Base-by-base conservation (phyloP, 2,113 vertebrate species). In the Galbula dea region DNA sequence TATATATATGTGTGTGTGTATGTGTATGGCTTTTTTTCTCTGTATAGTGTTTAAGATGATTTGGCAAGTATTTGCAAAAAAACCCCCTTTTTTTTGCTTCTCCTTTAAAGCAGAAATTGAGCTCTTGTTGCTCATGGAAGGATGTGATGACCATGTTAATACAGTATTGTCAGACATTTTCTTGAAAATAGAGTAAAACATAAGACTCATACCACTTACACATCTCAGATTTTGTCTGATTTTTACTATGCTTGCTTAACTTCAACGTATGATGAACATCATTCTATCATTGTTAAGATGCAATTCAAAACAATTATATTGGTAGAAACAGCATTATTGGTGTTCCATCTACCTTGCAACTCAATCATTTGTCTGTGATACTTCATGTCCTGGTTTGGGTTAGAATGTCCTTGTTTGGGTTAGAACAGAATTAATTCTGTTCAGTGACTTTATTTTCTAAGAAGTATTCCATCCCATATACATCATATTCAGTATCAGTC, bases 261-360 rank as follows among this genome's bases (percentile, higher is more conserved):
- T 57, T 54, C 68, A 69, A 45, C 4, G 4, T 41, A 7, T 43
- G 26, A 85, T 46, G 55, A 71, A 57, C 14, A 45, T 14, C 1
- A 0, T 41, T 20, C n/a, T 6, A 8, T 55, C 0, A 0, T 32
- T 1, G 0, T 54, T 63, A 84, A 20, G 32, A 68, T 66, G 30
- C 29, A 39, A 14, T 65, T 55, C 0, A 8, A 20, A 73, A 54
- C 62, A 78, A 11, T 3, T 19, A 6, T 59, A 14, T n/a, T 68
- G 37, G 24, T 30, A 77, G 21, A 58, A 81, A 48, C 15, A 81
- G 32, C 8, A n/a, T 43, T 55, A 37, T 19, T 10, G 30, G 45
- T 41, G 16, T 76, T 65, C n/a, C 57, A 45, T 27, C 49, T 45
- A 30, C 36, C 65, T 46, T 68, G 29, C 37, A 39, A 13, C 74